A percentile compares a stretch with the other conserved stretches of the same genome.
phyloP scores from a whole-genome alignment of 2,113 vertebrate genomes.

The Lampris incognitus region DNA sequence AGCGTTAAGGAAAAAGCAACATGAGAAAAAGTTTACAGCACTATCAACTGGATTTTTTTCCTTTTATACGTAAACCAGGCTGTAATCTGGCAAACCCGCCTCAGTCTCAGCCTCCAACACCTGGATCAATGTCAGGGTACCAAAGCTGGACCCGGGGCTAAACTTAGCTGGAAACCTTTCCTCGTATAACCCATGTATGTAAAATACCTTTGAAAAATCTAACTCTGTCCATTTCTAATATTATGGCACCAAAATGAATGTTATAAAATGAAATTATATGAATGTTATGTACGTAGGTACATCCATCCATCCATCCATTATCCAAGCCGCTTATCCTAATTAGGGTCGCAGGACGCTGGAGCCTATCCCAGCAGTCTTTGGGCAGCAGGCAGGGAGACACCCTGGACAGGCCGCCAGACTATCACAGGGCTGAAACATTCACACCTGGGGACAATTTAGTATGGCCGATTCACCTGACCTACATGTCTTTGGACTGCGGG shows the following conservation, averaged over 20 bases:
- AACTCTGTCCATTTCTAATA: constrained; percentile 22
- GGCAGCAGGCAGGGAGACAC: too few species aligned
- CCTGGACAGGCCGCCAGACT: too few species aligned
- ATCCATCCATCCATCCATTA: too few species aligned
- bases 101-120: constrained; percentile 8
- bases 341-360: too few species aligned
- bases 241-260: neutral
- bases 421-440: too few species aligned
- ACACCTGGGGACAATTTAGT: too few species aligned
- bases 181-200: constrained; percentile 10
- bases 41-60: constrained; percentile 15
- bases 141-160: constrained; percentile 14
- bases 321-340: too few species aligned
- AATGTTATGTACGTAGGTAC: too few species aligned
- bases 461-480: too few species aligned
- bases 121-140: neutral
- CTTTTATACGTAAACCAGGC: constrained; percentile 6
- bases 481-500: too few species aligned
- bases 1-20: constrained; percentile 47
- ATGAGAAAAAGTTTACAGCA: constrained; percentile 37
- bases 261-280: too few species aligned
- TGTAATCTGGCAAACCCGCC: neutral
- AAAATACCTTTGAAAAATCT: neutral
- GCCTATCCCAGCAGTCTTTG: too few species aligned
- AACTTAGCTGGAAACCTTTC: constrained; percentile 45